These are phyloP conservation scores for Entomobrya proxima DNA, from an alignment of 2,888 invertebrate genomes.

Conservation along the genomic window DNA sequence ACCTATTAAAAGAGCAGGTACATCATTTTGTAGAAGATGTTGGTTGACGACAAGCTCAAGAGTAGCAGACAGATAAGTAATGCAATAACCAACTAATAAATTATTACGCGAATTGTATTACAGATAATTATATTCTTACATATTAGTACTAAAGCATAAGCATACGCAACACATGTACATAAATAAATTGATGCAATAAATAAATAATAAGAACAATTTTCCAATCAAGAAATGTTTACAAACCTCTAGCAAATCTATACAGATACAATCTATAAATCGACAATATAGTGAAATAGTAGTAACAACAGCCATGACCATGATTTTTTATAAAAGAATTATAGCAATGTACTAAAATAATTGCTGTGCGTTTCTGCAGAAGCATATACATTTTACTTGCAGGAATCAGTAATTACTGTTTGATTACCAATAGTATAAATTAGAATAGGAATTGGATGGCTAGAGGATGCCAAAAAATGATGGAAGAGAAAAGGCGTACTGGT, in stretches of 20 bases:
- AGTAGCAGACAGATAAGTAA: background rate
- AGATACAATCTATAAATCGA: background rate
- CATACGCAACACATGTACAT: background rate
- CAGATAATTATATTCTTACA: too few relatives aligned
- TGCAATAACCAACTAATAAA: conserved; percentile 7
- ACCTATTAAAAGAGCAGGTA: too few relatives aligned
- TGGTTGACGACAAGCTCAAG: conserved; percentile 15
- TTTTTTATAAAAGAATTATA: conserved; percentile 10
- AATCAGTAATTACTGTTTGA: too few relatives aligned
- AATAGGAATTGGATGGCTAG: background rate
- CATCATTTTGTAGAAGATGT: background rate
- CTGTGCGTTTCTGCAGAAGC: too few relatives aligned
- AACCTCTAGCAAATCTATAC: too few relatives aligned
- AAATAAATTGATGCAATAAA: background rate
- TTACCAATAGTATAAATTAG: too few relatives aligned
- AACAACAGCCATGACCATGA: conserved; percentile 29
- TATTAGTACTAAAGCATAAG: background rate
- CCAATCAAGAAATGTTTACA: conserved; percentile 22
- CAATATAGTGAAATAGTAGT: too few relatives aligned
- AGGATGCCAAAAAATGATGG: conserved; percentile 36
- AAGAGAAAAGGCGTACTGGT: background rate
- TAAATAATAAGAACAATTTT: background rate
- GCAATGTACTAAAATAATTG: too few relatives aligned
- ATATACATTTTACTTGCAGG: too few relatives aligned
- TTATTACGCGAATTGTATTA: background rate